Evolutionary conservation across 1,140 invertebrate species (phyloP), one percentile per base, ranked within the genome.

Genomic region (Riptortus pedestris): DNA sequence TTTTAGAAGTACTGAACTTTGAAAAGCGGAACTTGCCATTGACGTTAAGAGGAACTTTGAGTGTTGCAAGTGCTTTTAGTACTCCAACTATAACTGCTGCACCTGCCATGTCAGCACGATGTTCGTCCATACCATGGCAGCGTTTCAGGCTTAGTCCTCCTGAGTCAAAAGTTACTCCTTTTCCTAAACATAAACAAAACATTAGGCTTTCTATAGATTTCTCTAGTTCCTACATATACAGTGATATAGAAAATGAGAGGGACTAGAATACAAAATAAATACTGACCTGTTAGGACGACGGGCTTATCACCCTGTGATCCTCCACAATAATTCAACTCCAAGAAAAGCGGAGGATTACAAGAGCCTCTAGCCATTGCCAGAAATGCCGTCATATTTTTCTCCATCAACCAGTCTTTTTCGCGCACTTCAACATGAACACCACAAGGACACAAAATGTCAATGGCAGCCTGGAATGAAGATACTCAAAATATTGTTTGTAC

Each of bases 101-200:
- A 0, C 92, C 92, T 1, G 85, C 85, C 92, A 96, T 94, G 71
- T 93, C 91, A 0, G 83, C 89, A 68, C 89, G 80, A 87, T 93
- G 94, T 69, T 84, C 80, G 58, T 85, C 83, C 85, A 94, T 87
- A 14, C 81, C 78, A 0, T 79, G 69, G 28, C 82, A 72, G 2
- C 84, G 79, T 74, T 93, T 93, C 14, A 95, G 74, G 66, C 88
- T 89, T 62, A 94, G 85, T 58, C 90, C 91, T 64, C 91, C 91
- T 61, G 87, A 84, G 69, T 96, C 90, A 74, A 94, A 94, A 1
- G 90, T 93, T 2, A 94, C 84, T n/a, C 92, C 92, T 75, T 94
- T 88, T 1, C 87, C 74, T 73, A 58, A 1, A 66, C 62, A 27
- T 16, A 26, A 45, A n/a, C n/a, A n/a, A n/a, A n/a, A n/a, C n/a